These are phyloP conservation scores for Craterocephalus amniculus DNA, from an alignment of 2,797 vertebrate species.

Conservation along the genomic window DNA sequence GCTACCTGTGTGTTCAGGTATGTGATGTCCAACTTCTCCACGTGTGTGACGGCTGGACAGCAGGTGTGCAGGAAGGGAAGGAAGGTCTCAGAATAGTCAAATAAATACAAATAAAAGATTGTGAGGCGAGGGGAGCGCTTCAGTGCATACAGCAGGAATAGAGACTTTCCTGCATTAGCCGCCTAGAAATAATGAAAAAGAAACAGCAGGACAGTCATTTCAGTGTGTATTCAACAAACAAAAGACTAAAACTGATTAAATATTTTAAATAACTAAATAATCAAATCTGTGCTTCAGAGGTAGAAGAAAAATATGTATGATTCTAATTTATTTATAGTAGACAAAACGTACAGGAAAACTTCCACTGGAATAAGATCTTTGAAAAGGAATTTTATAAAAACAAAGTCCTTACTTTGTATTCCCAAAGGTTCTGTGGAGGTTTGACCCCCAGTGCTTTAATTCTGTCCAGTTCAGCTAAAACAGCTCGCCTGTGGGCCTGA, in stretches of 20 bases:
- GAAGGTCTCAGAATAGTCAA: constrained; percentile 93
- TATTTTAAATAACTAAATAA: not conserved
- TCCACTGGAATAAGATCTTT: not conserved
- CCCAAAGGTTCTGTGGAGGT: constrained; percentile 95
- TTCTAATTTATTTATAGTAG: not conserved
- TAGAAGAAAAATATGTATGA: constrained; percentile 1
- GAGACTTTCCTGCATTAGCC: constrained; percentile 91
- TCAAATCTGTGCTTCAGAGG: not conserved
- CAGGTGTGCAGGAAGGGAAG: constrained; percentile 94
- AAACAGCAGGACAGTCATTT: not conserved
- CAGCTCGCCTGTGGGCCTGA: constrained; percentile 86
- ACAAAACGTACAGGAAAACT: not conserved
- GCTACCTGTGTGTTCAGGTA: constrained; percentile 69
- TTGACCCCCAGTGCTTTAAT: constrained; percentile 90
- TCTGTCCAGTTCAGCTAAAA: constrained; percentile 87
- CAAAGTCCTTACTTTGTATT: constrained; percentile 88
- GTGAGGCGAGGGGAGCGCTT: constrained; percentile 88
- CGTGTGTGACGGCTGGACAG: constrained; percentile 79
- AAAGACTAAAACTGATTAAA: not conserved
- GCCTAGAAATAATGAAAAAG: constrained; percentile 79
- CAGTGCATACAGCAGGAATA: constrained; percentile 92
- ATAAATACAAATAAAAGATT: constrained; percentile 78
- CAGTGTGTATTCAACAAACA: not conserved
- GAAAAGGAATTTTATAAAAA: not conserved
- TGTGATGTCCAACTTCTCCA: constrained; percentile 51